These are phyloP conservation scores for Hetaerina titia DNA, from an alignment of 2,888 invertebrate species.

Conservation along the genomic window DNA sequence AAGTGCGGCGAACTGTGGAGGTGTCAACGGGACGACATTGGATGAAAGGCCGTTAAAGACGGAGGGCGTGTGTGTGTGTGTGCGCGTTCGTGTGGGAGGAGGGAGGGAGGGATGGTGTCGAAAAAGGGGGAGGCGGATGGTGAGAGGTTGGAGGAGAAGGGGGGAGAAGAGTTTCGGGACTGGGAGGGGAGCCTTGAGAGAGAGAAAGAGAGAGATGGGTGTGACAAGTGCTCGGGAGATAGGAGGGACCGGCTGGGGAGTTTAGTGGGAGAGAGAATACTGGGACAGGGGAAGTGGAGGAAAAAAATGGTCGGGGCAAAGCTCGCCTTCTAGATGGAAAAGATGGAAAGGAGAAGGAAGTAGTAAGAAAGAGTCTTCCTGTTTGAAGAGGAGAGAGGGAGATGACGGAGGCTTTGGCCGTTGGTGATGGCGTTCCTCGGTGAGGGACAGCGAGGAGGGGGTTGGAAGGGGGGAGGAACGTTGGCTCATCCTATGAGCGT, in stretches of 20 bases:
- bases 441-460: background rate
- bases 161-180: background rate
- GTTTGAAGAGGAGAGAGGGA: constrained; percentile 49
- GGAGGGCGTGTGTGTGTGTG: background rate
- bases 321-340: background rate
- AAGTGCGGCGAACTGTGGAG: constrained; percentile 61
- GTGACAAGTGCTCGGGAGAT: constrained; percentile 32
- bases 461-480: background rate
- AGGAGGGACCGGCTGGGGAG: background rate
- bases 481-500: constrained; percentile 2
- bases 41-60: constrained; percentile 24
- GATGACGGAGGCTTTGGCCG: background rate
- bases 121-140: background rate
- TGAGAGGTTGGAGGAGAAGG: background rate
- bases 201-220: constrained; percentile 7
- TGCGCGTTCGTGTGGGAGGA: background rate
- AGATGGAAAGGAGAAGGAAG: background rate
- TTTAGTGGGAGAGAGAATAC: background rate
- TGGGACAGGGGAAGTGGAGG: background rate
- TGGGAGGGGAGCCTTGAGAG: background rate
- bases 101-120: background rate
- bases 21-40: constrained; percentile 44
- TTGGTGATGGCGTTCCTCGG: background rate
- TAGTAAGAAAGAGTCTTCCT: constrained; percentile 52
- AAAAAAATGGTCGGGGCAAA: background rate